Conservation (phyloP, 2,888 invertebrate genomes). For the Blastobasis adustella region DNA sequence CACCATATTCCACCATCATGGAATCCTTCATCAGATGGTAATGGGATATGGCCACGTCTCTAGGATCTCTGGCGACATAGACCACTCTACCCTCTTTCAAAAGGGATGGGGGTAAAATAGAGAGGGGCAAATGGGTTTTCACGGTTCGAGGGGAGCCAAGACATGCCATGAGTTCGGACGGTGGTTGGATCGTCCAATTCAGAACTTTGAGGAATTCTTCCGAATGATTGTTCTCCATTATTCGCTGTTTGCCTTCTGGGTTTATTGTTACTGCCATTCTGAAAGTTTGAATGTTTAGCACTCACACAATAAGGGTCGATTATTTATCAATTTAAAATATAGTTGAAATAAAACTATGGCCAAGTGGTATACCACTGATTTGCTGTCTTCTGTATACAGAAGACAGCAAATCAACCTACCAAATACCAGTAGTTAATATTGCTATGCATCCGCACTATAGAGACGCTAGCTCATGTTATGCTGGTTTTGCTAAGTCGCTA, state of each 20-base stretch:
- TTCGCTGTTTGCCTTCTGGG: not conserved
- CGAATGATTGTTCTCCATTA: not conserved
- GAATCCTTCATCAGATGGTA: not conserved
- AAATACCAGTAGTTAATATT: too few relatives aligned
- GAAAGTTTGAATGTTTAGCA: too few relatives aligned
- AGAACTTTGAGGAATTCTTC: not conserved
- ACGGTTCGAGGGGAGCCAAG: constrained; percentile 23
- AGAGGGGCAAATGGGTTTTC: constrained; percentile 80
- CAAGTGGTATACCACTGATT: too few relatives aligned
- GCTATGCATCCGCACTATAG: too few relatives aligned
- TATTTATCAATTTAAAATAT: too few relatives aligned
- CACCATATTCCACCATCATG: not conserved
- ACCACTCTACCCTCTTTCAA: constrained; percentile 68
- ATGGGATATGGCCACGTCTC: not conserved
- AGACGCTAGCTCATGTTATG: too few relatives aligned
- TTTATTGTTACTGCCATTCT: not conserved
- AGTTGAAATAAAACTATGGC: too few relatives aligned
- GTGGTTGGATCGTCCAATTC: not conserved
- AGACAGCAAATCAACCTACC: too few relatives aligned
- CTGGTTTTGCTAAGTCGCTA: too few relatives aligned
- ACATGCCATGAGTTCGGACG: not conserved
- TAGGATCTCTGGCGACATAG: constrained; percentile 28
- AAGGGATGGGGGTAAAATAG: constrained; percentile 76
- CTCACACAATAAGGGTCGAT: too few relatives aligned
- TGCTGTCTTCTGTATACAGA: too few relatives aligned